phyloP scores from a whole-genome alignment of 2,113 vertebrate species.

The Jacana jacana region DNA sequence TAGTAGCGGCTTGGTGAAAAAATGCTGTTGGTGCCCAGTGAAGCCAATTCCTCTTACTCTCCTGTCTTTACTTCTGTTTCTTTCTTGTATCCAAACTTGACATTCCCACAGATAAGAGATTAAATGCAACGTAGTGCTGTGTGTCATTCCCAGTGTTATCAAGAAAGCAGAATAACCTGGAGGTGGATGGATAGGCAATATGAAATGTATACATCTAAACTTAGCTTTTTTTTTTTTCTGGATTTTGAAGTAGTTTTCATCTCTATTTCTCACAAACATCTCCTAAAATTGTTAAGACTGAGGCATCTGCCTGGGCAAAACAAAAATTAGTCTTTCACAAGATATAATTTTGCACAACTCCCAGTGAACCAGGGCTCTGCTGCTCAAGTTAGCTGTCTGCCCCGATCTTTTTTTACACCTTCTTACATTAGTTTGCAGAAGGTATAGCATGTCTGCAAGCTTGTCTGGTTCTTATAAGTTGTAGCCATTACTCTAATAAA shows the following conservation, averaged over 20 bases:
- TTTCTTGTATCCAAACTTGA: not conserved
- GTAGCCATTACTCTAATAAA: not conserved
- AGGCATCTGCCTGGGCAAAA: not conserved
- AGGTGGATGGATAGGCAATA: not conserved
- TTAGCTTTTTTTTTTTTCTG: not conserved
- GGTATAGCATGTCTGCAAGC: not conserved
- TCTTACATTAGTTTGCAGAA: not conserved
- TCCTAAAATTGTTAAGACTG: not conserved
- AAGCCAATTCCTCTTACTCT: not conserved
- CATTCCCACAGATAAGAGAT: not conserved
- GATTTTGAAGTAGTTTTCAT: not conserved
- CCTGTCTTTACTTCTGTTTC: not conserved
- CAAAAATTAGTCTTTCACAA: not conserved
- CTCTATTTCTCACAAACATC: not conserved
- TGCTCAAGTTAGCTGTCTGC: not conserved
- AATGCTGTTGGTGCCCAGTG: not conserved
- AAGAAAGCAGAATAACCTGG: not conserved
- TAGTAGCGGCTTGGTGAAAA: not conserved
- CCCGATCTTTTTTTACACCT: not conserved
- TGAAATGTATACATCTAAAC: not conserved
- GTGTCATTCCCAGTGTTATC: not conserved
- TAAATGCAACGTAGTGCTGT: not conserved
- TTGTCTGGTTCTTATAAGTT: not conserved
- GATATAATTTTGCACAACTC: not conserved
- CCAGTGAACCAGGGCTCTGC: not conserved